phyloP scores from a whole-genome alignment of 2,113 vertebrate genomes.

The Potamarius usumacintae region DNA sequence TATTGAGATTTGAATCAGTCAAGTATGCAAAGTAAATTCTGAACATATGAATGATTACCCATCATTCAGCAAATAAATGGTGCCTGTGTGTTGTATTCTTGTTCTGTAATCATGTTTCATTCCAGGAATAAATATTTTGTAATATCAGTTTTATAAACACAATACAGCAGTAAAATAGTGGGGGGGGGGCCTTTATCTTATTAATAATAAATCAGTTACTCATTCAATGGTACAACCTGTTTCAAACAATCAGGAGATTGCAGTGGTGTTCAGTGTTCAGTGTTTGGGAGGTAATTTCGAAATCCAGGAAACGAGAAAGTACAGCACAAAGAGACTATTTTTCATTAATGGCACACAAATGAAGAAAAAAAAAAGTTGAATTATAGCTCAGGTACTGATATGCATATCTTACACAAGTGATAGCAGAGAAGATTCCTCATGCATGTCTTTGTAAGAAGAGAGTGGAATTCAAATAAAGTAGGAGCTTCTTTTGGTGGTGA shows the following conservation, averaged over 20 bases:
- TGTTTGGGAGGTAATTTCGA: background rate
- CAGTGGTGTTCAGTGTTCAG: background rate
- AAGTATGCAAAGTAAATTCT: conserved; percentile 30
- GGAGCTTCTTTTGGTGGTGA: background rate
- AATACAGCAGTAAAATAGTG: background rate
- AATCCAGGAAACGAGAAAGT: background rate
- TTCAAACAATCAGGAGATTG: background rate
- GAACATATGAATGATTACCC: conserved; percentile 38
- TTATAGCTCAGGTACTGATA: background rate
- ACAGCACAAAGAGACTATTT: background rate
- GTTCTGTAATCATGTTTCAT: conserved; percentile 35
- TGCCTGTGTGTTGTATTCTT: conserved; percentile 31
- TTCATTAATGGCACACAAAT: background rate
- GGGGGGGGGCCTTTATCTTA: background rate
- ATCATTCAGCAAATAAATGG: conserved; percentile 15
- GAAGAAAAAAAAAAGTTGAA: background rate
- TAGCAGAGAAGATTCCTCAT: background rate
- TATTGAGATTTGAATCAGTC: conserved; percentile 33
- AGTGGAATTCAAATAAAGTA: background rate
- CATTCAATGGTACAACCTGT: background rate
- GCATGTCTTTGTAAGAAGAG: background rate
- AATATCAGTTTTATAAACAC: conserved; percentile 7
- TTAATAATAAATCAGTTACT: background rate
- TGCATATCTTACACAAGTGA: background rate
- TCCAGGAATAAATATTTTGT: conserved; percentile 22